These are phyloP conservation scores for Apostichopus leukothele DNA, from an alignment of 53 echinoderm and acorn worm species.

Conservation along the genomic window DNA sequence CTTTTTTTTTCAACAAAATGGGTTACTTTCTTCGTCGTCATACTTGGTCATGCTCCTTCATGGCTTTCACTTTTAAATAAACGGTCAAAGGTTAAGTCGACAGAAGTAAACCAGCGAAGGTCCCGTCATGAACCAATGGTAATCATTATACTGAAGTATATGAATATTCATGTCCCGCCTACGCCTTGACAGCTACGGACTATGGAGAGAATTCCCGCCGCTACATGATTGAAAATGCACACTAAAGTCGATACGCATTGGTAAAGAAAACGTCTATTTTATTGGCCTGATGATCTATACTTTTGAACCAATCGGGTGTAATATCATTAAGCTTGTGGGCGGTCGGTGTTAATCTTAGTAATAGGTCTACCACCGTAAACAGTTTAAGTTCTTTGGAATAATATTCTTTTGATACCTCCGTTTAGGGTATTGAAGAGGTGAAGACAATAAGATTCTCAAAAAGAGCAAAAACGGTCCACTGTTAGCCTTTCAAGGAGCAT, in stretches of 20 bases:
- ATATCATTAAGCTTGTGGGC: constrained; percentile 41
- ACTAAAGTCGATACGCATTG: not conserved
- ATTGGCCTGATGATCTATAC: constrained; percentile 27
- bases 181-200: not conserved
- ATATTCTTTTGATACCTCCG: not conserved
- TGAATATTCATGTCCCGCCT: constrained; percentile 28
- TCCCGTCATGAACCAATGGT: not conserved
- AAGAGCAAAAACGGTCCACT: constrained; percentile 18
- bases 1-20: not conserved
- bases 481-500: constrained; percentile 1
- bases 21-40: not conserved
- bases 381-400: not conserved
- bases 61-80: not conserved
- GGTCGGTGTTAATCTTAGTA: constrained; percentile 26
- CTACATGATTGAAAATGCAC: constrained; percentile 8
- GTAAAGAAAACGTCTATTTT: constrained; percentile 10
- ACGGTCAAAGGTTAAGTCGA: not conserved
- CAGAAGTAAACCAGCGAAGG: not conserved
- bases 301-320: constrained; percentile 40
- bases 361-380: constrained; percentile 39
- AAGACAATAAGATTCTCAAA: constrained; percentile 8
- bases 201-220: constrained; percentile 11
- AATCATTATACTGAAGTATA: not conserved
- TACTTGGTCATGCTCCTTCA: not conserved
- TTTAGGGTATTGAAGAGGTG: not conserved